Evolutionary conservation across 2,797 vertebrate species (phyloP).

Genomic region (Perodicticus potto): DNA sequence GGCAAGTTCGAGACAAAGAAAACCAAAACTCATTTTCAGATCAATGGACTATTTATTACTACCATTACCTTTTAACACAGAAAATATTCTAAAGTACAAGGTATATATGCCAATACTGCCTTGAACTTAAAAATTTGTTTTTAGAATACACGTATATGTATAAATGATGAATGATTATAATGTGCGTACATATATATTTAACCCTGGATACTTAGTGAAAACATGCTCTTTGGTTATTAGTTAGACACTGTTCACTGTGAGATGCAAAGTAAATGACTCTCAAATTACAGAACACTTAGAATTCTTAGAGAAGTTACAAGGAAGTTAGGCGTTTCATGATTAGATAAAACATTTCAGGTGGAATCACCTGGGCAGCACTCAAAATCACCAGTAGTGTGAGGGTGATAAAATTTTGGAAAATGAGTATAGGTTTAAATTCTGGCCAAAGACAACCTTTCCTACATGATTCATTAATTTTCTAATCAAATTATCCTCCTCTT

Average conservation of each 20-base stretch:
- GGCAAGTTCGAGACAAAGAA: neutral
- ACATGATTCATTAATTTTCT: neutral
- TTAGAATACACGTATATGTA: neutral
- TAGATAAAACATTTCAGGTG: neutral
- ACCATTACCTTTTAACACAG: conserved; percentile 29
- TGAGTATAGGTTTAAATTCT: neutral
- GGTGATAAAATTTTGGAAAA: neutral
- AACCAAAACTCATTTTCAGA: conserved; percentile 48
- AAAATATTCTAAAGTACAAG: conserved; percentile 52
- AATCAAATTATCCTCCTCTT: neutral
- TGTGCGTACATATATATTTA: neutral
- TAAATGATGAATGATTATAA: neutral
- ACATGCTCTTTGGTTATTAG: conserved; percentile 23
- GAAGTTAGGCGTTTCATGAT: neutral
- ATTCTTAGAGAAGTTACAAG: neutral
- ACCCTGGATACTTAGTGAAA: neutral
- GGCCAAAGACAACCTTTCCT: neutral
- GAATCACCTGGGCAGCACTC: neutral
- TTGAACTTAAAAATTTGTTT: conserved; percentile 43
- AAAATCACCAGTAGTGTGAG: neutral
- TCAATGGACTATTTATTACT: conserved; percentile 64
- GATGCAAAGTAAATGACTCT: neutral
- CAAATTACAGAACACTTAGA: conserved; percentile 2
- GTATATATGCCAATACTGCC: conserved; percentile 29
- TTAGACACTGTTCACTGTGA: neutral